These are phyloP conservation scores for Saccostrea glomerata DNA, from an alignment of 1,140 invertebrate species.

Conservation along the genomic window DNA sequence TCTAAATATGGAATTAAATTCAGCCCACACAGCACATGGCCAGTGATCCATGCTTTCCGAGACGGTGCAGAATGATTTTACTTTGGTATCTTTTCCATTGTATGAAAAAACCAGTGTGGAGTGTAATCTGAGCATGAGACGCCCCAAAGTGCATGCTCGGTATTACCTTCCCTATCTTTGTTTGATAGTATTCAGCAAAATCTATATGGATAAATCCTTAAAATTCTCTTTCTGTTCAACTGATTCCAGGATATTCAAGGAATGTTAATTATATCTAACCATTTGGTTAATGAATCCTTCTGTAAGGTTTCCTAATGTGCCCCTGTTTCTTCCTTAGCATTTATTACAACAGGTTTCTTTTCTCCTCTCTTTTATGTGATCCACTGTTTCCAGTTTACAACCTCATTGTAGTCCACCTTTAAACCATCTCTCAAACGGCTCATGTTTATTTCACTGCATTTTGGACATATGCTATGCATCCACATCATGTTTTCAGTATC, in stretches of 20 bases:
- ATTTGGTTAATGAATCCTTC: conserved; percentile 44
- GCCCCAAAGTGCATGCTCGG: too few relatives aligned
- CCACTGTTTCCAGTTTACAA: conserved; percentile 45
- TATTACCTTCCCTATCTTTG: too few relatives aligned
- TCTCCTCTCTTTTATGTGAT: conserved; percentile 34
- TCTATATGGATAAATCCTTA: too few relatives aligned
- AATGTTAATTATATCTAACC: conserved; percentile 50
- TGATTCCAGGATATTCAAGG: conserved; percentile 55
- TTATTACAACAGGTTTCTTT: conserved; percentile 42
- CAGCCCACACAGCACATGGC: conserved; percentile 62
- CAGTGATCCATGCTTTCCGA: conserved; percentile 57
- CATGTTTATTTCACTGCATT: conserved; percentile 42
- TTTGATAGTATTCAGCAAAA: too few relatives aligned
- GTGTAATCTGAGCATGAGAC: too few relatives aligned
- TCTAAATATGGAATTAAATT: conserved; percentile 59
- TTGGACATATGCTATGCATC: conserved; percentile 55
- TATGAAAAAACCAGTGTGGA: too few relatives aligned
- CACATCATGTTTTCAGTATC: conserved; percentile 36
- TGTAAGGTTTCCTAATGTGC: background rate
- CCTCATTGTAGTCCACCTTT: conserved; percentile 19
- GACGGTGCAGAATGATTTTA: too few relatives aligned
- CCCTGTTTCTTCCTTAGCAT: conserved; percentile 10
- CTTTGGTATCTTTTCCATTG: too few relatives aligned
- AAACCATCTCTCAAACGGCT: conserved; percentile 31
- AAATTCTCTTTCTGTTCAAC: conserved; percentile 51